A percentile compares a stretch with the other conserved stretches of the same genome.
These are phyloP conservation scores for Aselliscus stoliczkanus DNA, from an alignment of 2,797 vertebrate genomes.

Conservation along the genomic window DNA sequence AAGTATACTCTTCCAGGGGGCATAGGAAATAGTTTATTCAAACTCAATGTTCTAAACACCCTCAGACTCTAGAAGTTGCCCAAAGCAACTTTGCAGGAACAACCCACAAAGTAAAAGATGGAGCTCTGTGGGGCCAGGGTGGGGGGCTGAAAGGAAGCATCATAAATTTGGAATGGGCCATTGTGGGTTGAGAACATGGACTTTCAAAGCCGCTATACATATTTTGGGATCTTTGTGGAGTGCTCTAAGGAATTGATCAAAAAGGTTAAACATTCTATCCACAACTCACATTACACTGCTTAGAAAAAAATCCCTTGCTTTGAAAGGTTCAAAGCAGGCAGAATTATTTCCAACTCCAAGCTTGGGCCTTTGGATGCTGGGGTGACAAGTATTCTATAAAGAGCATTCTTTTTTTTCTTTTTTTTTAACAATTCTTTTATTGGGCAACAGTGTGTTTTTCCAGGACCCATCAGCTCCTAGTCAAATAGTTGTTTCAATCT, in stretches of 20 bases:
- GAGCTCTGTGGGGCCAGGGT: neutral
- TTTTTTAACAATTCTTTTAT: no score
- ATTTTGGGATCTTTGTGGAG: fast-evolving
- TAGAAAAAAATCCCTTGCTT: neutral
- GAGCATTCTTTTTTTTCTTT: neutral
- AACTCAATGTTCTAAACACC: neutral
- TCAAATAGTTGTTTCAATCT: no score
- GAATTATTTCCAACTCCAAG: neutral
- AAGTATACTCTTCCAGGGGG: neutral
- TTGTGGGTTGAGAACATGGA: neutral
- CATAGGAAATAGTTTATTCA: neutral
- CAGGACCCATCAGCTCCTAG: no score
- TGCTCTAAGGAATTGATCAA: neutral
- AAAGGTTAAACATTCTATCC: neutral
- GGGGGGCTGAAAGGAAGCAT: neutral
- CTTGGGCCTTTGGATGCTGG: neutral
- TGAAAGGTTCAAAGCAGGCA: neutral
- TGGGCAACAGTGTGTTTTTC: no score
- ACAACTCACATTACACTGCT: neutral
- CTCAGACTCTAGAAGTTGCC: neutral
- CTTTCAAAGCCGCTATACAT: neutral
- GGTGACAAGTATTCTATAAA: neutral
- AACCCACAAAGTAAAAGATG: neutral
- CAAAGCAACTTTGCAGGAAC: neutral
- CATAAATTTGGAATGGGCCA: neutral